Conservation (phyloP, 2,888 invertebrate species). For the Megaustenia siamemsis region DNA sequence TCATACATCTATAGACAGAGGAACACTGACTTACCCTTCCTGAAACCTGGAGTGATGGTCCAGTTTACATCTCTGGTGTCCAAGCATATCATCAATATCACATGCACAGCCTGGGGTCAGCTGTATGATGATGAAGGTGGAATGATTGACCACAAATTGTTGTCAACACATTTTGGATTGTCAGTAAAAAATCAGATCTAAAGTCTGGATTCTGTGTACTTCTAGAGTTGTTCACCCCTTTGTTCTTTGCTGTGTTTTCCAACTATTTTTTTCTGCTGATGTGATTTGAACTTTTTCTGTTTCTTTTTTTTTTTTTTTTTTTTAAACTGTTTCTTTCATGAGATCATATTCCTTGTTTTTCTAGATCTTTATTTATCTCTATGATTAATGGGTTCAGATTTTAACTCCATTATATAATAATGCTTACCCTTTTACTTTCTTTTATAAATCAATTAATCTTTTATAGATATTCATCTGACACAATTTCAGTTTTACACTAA, state of each 20-base stretch:
- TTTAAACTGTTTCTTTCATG: no score
- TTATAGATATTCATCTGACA: no score
- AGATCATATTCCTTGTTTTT: no score
- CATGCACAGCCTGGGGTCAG: slow-evolving; percentile 55
- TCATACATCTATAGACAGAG: slow-evolving; percentile 51
- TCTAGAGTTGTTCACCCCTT: not conserved
- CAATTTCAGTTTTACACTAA: no score
- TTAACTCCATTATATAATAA: no score
- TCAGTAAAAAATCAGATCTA: slow-evolving; percentile 34
- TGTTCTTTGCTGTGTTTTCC: not conserved
- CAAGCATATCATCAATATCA: slow-evolving; percentile 34
- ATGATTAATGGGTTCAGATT: no score
- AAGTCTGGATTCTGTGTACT: not conserved
- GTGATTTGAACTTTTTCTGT: not conserved
- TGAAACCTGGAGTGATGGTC: slow-evolving; percentile 57
- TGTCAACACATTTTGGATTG: slow-evolving; percentile 48
- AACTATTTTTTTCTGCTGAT: not conserved
- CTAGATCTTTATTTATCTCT: no score
- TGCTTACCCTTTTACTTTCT: no score
- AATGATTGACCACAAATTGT: slow-evolving; percentile 40
- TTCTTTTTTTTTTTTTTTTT: not conserved
- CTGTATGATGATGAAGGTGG: slow-evolving; percentile 15
- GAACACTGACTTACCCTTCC: slow-evolving; percentile 30
- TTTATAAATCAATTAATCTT: no score
- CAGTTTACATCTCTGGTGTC: slow-evolving; percentile 44